These are phyloP conservation scores for Pseudochirops cupreus DNA, from an alignment of 2,797 vertebrate genomes.

Conservation along the genomic window DNA sequence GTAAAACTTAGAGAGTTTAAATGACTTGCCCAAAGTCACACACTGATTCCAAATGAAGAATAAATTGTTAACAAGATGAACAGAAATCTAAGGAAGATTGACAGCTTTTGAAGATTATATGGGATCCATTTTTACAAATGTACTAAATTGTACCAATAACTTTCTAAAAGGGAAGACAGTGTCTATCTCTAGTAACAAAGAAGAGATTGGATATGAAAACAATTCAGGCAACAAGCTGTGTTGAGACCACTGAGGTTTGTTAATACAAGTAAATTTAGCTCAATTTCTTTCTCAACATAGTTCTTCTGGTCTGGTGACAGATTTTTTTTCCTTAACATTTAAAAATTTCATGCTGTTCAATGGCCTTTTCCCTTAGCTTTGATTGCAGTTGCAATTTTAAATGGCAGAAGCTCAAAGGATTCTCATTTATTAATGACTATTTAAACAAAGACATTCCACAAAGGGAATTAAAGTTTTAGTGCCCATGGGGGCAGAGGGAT, in stretches of 20 bases:
- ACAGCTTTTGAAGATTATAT: neutral
- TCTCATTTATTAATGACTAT: slow-evolving; percentile 58
- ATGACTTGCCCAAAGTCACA: neutral
- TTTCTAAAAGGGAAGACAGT: slow-evolving; percentile 30
- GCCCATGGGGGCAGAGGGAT: slow-evolving; percentile 1
- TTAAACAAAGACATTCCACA: slow-evolving; percentile 39
- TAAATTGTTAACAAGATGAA: slow-evolving; percentile 30
- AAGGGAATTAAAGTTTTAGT: slow-evolving; percentile 47
- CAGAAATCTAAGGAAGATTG: slow-evolving; percentile 17
- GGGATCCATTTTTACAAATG: neutral
- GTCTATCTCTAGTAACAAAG: neutral
- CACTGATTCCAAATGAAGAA: neutral
- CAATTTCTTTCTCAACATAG: neutral
- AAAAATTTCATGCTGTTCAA: slow-evolving; percentile 65
- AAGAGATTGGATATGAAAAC: slow-evolving; percentile 26
- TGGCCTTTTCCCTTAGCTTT: slow-evolving; percentile 66
- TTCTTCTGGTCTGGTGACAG: neutral
- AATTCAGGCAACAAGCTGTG: slow-evolving; percentile 7
- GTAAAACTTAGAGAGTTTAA: neutral
- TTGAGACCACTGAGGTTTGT: neutral
- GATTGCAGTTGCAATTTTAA: slow-evolving; percentile 54
- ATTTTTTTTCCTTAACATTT: slow-evolving; percentile 16
- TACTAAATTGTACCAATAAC: slow-evolving; percentile 5
- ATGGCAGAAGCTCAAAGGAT: slow-evolving; percentile 42
- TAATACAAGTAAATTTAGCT: neutral